Evolutionary conservation across 2,797 vertebrate species (phyloP).

Genomic region (Protosalanx chinensis): DNA sequence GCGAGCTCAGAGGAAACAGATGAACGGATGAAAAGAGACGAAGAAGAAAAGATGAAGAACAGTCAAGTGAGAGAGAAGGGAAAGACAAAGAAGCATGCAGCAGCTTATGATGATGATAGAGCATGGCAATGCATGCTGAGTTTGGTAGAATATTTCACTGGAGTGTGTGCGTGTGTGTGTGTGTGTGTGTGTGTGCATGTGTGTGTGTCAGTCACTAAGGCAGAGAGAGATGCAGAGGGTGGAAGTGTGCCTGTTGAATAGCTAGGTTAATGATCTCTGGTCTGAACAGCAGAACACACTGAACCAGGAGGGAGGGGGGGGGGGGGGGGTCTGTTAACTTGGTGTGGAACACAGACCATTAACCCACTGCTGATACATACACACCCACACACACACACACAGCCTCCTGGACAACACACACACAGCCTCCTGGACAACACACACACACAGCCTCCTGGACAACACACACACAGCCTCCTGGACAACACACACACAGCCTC

Average conservation of each 20-base stretch:
- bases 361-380: conserved; percentile 52
- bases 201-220: neutral
- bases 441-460: conserved; percentile 28
- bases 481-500: too few relatives aligned
- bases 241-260: conserved; percentile 67
- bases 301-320: conserved; percentile 37
- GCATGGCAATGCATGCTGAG: conserved; percentile 42
- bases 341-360: conserved; percentile 36
- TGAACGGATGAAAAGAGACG: conserved; percentile 62
- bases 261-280: conserved; percentile 68
- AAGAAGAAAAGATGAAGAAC: conserved; percentile 29
- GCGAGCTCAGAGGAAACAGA: conserved; percentile 50
- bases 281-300: conserved; percentile 56
- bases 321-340: conserved; percentile 14
- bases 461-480: conserved; percentile 29
- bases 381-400: conserved; percentile 49
- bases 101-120: conserved; percentile 54
- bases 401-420: neutral
- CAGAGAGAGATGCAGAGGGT: conserved; percentile 24
- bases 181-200: conserved; percentile 47
- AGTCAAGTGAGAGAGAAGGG: conserved; percentile 52
- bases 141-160: conserved; percentile 65
- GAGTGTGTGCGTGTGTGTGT: conserved; percentile 49
- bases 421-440: neutral
- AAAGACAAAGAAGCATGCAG: conserved; percentile 41